Evolutionary conservation across 2,113 vertebrate genomes (phyloP).

Genomic region (Dasyornis broadbenti): DNA sequence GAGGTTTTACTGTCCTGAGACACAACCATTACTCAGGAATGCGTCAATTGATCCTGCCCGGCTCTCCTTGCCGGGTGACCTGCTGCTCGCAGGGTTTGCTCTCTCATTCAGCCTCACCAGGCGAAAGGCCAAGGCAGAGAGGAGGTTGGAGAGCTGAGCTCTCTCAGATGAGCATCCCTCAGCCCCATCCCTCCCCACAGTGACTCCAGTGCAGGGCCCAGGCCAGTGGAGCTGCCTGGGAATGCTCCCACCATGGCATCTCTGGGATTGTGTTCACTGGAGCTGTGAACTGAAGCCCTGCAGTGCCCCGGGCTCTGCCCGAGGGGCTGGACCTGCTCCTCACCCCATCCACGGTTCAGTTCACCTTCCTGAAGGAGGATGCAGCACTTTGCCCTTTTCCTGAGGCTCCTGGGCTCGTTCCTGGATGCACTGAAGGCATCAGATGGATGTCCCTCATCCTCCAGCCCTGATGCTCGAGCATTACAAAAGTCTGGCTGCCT

Average conservation of each 20-base stretch:
- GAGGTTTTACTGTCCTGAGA: not conserved
- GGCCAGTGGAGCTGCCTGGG: not conserved
- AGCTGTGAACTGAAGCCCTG: not conserved
- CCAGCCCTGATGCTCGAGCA: not conserved
- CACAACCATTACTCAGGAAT: not conserved
- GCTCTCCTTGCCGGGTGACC: conserved; percentile 20
- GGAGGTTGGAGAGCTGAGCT: not conserved
- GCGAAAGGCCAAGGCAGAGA: not conserved
- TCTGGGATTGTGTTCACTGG: rapidly evolving
- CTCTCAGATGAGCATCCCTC: not conserved
- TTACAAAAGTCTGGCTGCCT: not conserved
- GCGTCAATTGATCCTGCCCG: not conserved
- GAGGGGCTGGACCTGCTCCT: not conserved
- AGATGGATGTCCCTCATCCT: not conserved
- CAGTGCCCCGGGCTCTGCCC: not conserved
- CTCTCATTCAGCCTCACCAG: not conserved
- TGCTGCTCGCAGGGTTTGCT: not conserved
- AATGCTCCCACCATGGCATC: not conserved
- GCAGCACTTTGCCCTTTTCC: not conserved
- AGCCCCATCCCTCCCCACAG: rapidly evolving
- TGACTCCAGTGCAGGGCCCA: not conserved
- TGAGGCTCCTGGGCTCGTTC: not conserved
- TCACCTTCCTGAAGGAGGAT: not conserved
- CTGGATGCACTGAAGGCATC: rapidly evolving
- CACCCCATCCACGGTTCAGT: rapidly evolving